phyloP scores from a whole-genome alignment of 2,888 invertebrate genomes.

The Neoitamus cyanurus region DNA sequence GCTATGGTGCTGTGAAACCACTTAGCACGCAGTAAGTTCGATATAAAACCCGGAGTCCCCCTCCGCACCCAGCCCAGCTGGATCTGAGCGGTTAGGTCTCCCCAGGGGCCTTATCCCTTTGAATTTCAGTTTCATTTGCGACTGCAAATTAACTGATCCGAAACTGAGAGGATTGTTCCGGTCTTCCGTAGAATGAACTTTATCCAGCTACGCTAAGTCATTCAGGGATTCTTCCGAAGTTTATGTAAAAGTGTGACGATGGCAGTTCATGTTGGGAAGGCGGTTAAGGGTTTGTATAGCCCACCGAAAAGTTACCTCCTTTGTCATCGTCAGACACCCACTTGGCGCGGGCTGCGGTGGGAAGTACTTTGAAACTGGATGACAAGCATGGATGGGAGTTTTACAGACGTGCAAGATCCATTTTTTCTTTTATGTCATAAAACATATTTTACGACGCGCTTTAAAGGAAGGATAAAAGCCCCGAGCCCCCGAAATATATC shows the following conservation, averaged over 20 bases:
- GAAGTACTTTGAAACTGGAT: constrained; percentile 29
- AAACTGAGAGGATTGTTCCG: constrained; percentile 35
- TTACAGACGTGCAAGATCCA: constrained; percentile 20
- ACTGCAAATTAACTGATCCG: constrained; percentile 37
- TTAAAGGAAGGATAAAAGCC: constrained; percentile 33
- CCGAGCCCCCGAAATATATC: background rate
- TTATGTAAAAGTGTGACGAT: constrained; percentile 41
- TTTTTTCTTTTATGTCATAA: constrained; percentile 28
- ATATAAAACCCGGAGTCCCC: constrained; percentile 1
- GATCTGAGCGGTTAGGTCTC: background rate
- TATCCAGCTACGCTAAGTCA: constrained; percentile 34
- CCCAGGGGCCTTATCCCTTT: background rate
- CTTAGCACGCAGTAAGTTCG: constrained; percentile 29
- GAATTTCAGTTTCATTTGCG: constrained; percentile 40
- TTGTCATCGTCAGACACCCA: constrained; percentile 24
- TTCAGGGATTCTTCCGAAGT: constrained; percentile 35
- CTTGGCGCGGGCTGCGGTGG: background rate
- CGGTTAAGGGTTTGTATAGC: constrained; percentile 25
- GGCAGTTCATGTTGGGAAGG: constrained; percentile 32
- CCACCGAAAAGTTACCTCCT: constrained; percentile 36
- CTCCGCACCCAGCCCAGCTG: background rate
- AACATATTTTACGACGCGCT: constrained; percentile 40
- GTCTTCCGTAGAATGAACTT: constrained; percentile 28
- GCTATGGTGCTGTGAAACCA: background rate
- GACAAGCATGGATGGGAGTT: constrained; percentile 16